phyloP scores from a whole-genome alignment of 1,140 invertebrate genomes.

The Diorhabda elongata region DNA sequence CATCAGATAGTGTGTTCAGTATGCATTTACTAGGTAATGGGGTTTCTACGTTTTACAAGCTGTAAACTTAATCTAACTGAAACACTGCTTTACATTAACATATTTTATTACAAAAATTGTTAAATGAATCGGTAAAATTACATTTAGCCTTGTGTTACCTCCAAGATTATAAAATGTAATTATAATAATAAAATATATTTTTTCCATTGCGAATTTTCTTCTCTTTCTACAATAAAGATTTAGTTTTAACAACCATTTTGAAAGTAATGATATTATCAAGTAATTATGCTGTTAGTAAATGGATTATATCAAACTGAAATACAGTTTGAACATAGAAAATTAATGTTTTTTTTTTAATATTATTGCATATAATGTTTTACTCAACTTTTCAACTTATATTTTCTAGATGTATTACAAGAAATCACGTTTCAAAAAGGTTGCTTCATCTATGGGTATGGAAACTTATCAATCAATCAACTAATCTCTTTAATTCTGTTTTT shows the following conservation, averaged over 20 bases:
- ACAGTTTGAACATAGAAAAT: too few relatives aligned
- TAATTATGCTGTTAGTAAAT: background rate
- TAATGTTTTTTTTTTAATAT: too few relatives aligned
- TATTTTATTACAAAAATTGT: too few relatives aligned
- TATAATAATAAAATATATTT: background rate
- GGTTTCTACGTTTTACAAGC: too few relatives aligned
- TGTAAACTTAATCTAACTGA: background rate
- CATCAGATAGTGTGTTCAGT: too few relatives aligned
- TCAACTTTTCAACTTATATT: too few relatives aligned
- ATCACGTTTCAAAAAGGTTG: too few relatives aligned
- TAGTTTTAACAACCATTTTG: background rate
- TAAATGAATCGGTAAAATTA: background rate
- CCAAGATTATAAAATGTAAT: background rate
- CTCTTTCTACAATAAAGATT: background rate
- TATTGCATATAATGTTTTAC: too few relatives aligned
- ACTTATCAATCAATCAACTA: conserved; percentile 5
- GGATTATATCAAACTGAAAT: too few relatives aligned
- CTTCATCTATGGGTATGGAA: background rate
- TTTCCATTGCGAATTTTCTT: background rate
- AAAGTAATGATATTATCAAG: background rate
- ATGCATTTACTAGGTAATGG: too few relatives aligned
- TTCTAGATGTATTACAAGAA: too few relatives aligned
- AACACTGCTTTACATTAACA: background rate
- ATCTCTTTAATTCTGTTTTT: conserved; percentile 4
- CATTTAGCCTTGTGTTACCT: background rate